Percentiles rank a stretch among this genome's conserved stretches.
phyloP scores from a whole-genome alignment of 1,140 invertebrate species.

The Sitobion miscanthi region DNA sequence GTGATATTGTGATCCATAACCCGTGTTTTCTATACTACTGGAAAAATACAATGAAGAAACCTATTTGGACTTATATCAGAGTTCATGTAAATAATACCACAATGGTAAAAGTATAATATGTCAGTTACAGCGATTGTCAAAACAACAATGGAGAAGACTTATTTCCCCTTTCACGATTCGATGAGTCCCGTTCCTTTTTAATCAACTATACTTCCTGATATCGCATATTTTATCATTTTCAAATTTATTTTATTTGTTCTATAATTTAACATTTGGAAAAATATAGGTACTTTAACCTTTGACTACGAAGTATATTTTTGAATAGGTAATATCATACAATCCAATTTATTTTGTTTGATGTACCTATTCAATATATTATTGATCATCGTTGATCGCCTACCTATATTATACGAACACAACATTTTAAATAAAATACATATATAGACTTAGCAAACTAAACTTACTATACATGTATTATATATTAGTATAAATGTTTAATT shows the following conservation, averaged over 20 bases:
- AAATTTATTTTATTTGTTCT: background rate
- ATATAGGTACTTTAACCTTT: background rate
- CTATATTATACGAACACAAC: background rate
- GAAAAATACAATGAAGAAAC: constrained; percentile 30
- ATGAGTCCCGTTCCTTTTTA: constrained; percentile 7
- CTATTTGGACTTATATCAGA: constrained; percentile 30
- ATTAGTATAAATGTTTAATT: background rate
- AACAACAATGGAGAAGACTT: constrained; percentile 53
- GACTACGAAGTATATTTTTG: background rate
- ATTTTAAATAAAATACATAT: background rate
- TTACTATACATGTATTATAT: background rate
- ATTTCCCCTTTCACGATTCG: constrained; percentile 33
- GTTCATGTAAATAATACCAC: constrained; percentile 52
- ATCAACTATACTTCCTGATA: constrained; percentile 39
- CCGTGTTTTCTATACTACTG: background rate
- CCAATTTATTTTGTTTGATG: background rate
- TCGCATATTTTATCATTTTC: background rate
- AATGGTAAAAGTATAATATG: constrained; percentile 48
- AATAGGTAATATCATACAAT: background rate
- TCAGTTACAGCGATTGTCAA: constrained; percentile 49
- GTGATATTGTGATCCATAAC: constrained; percentile 4
- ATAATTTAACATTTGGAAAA: background rate
- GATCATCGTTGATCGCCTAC: background rate
- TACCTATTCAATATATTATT: background rate
- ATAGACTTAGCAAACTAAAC: background rate